Base-by-base conservation (phyloP, 2,888 invertebrate species). In the Hypomecis atomaria region DNA sequence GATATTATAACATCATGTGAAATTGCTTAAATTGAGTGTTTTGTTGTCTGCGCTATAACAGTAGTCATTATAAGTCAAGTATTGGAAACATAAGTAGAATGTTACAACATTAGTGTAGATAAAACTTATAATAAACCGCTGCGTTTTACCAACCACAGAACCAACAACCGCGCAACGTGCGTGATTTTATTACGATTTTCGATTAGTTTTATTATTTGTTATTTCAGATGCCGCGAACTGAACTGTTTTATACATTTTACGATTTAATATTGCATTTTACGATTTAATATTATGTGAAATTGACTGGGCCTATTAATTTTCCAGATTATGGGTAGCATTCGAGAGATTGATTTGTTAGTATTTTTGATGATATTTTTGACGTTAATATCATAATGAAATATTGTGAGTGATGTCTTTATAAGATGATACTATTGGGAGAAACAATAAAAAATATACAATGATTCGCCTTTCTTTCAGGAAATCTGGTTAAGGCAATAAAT, bases 141-240 rank as follows among this genome's bases (percentile, higher is more conserved):
- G 62, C 67, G 59, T 62, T 55, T 61, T 52, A 4, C 33, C 5
- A 11, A 48, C 62, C 44, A 38, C 58, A 9, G n/a, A 13, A 37
- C 23, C 40, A 36, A 50, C 59, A 64, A 67, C 59, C 59, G 37
- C 11, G 48, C n/a, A 42, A 42, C 52, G 42, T 43, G 54, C 44
- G 60, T 58, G 44, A 54, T 68, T 68, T 61, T 67, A 71, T 68
- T 70, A 49, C 56, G 43, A 63, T 64, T 67, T 65, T 65, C 65
- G 70, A 70, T 70, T 70, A 66, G 45, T 62, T 70, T 70, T 68
- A 62, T 66, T 70, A 68, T 70, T 69, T 67, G 71, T 71, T 67
- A 60, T 71, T 69, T 44, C 66, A 65, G 54, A 47, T 68, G 65
- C 58, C 45, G 40, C 44, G 65, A 61, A 66, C 50, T 56, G 54